These are phyloP conservation scores for Tor tambroides DNA, from an alignment of 2,113 vertebrate genomes.

Conservation along the genomic window DNA sequence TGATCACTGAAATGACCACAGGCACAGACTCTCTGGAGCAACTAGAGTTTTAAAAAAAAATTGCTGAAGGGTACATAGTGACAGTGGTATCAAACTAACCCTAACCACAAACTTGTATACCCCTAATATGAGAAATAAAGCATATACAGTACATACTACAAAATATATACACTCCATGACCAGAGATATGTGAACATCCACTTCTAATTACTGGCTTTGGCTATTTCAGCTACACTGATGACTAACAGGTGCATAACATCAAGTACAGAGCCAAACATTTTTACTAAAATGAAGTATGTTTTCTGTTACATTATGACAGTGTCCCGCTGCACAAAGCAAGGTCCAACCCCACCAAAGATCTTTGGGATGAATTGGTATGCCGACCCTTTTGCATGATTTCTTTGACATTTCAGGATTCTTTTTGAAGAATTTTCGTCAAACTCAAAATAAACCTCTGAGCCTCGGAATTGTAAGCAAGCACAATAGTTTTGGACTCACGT, in stretches of 20 bases:
- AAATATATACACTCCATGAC: not conserved
- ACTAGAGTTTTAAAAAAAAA: not conserved
- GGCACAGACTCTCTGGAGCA: not conserved
- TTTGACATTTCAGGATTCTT: too few species aligned
- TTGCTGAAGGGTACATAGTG: not conserved
- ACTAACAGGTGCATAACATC: not conserved
- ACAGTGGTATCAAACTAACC: not conserved
- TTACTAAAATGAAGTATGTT: not conserved
- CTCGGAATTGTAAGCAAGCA: not conserved
- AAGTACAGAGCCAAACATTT: not conserved
- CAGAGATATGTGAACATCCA: not conserved
- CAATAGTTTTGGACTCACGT: not conserved
- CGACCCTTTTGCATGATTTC: not conserved
- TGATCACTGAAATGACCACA: not conserved
- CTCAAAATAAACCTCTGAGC: too few species aligned
- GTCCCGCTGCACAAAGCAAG: not conserved
- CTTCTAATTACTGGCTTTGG: not conserved
- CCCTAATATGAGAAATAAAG: not conserved
- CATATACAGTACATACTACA: not conserved
- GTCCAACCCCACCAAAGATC: not conserved
- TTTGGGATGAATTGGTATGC: not conserved
- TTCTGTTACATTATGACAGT: not conserved
- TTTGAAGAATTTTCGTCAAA: too few species aligned
- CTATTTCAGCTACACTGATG: not conserved
- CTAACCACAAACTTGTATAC: not conserved